Conservation (phyloP, 2,797 vertebrate genomes). For the Picus viridis region DNA sequence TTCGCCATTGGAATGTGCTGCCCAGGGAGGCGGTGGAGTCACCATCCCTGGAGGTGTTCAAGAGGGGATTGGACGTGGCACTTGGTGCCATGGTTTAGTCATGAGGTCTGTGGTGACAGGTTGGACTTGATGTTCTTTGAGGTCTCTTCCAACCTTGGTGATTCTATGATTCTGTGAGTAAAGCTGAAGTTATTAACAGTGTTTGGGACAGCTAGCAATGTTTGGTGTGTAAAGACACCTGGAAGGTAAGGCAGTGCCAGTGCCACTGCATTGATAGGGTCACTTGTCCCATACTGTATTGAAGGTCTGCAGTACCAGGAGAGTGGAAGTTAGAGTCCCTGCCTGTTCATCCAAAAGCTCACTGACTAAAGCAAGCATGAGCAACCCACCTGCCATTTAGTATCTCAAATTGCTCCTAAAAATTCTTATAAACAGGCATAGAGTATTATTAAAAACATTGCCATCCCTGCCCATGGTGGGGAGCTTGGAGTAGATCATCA, state of each 20-base stretch:
- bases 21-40: too few relatives aligned
- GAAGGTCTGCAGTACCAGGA: neutral
- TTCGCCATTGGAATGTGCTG: too few relatives aligned
- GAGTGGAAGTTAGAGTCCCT: neutral
- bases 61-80: too few relatives aligned
- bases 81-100: too few relatives aligned
- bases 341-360: neutral
- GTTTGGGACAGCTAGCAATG: neutral
- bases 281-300: neutral
- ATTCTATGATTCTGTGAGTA: neutral
- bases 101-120: too few relatives aligned
- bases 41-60: too few relatives aligned
- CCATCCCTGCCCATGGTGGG: too few relatives aligned
- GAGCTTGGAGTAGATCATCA: too few relatives aligned
- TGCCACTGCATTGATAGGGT: neutral
- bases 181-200: neutral
- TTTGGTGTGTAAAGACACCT: neutral
- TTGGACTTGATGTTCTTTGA: too few relatives aligned
- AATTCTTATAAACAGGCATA: neutral
- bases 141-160: too few relatives aligned
- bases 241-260: neutral
- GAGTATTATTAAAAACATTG: neutral
- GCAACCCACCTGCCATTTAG: neutral
- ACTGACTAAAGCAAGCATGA: neutral
- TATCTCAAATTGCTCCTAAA: neutral